These are phyloP conservation scores for Peromyscus melanophrys DNA, from an alignment of 2,797 vertebrate genomes.

Conservation along the genomic window DNA sequence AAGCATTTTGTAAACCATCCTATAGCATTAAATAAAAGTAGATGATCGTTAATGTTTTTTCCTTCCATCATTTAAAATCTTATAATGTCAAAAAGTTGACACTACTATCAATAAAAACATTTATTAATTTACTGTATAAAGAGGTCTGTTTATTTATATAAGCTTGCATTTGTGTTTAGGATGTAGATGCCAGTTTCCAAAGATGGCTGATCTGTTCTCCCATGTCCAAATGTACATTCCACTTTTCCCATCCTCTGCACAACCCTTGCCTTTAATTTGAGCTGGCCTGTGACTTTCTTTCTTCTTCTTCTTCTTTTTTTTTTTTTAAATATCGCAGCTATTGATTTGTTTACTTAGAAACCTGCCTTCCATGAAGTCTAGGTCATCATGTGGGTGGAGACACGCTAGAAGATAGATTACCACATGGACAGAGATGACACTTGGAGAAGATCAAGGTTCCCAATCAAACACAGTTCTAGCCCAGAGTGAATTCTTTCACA, in stretches of 20 bases:
- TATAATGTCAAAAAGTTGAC: background rate
- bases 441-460: background rate
- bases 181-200: background rate
- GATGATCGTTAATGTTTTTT: conserved; percentile 21
- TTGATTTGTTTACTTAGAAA: background rate
- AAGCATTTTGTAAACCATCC: background rate
- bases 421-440: background rate
- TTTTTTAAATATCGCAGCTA: background rate
- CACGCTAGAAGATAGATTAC: background rate
- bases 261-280: background rate
- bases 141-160: conserved; percentile 15
- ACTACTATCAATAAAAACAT: background rate
- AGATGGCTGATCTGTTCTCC: background rate
- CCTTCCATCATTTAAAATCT: background rate
- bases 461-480: background rate
- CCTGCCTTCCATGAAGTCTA: background rate
- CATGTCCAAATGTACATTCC: background rate
- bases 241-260: background rate
- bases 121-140: background rate
- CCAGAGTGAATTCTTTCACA: background rate
- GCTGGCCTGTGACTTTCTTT: background rate
- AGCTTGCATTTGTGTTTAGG: conserved; percentile 42
- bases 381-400: background rate
- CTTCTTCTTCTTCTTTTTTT: background rate
- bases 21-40: conserved; percentile 25